phyloP scores from a whole-genome alignment of 1,140 invertebrate species.

The Orchesella cincta region DNA sequence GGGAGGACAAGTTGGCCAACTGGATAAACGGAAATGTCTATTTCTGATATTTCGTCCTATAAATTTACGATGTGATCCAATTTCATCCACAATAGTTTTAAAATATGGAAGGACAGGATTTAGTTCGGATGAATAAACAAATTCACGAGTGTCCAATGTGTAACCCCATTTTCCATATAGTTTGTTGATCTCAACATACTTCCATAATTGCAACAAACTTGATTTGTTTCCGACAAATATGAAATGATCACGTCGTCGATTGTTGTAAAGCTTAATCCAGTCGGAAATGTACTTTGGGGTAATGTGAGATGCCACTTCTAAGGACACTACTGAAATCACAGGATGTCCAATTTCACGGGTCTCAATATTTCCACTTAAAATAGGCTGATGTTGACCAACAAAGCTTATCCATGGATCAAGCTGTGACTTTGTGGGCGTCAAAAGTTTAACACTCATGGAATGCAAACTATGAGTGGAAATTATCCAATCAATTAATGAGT shows the following conservation, averaged over 20 bases:
- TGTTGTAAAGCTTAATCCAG: not conserved
- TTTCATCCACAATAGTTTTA: not conserved
- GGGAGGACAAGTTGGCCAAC: not conserved
- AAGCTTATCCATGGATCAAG: not conserved
- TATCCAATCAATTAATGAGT: not conserved
- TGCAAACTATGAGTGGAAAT: not conserved
- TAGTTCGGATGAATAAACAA: not conserved
- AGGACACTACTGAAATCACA: not conserved
- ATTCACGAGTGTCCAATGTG: not conserved
- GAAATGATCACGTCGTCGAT: not conserved
- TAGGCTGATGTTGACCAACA: not conserved
- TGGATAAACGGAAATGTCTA: not conserved
- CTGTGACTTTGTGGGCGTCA: not conserved
- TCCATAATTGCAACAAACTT: not conserved
- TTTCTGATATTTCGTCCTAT: slow-evolving; percentile 13
- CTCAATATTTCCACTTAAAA: not conserved
- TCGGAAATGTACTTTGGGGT: too few relatives aligned
- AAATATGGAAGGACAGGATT: not conserved
- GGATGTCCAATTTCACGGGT: not conserved
- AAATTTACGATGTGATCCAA: not conserved
- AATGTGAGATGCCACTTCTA: too few relatives aligned
- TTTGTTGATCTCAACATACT: not conserved
- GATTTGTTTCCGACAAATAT: not conserved
- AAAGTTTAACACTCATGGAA: not conserved
- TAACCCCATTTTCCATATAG: not conserved